These are phyloP conservation scores for Chirona hameri DNA, from an alignment of 2,888 invertebrate genomes.

Conservation along the genomic window DNA sequence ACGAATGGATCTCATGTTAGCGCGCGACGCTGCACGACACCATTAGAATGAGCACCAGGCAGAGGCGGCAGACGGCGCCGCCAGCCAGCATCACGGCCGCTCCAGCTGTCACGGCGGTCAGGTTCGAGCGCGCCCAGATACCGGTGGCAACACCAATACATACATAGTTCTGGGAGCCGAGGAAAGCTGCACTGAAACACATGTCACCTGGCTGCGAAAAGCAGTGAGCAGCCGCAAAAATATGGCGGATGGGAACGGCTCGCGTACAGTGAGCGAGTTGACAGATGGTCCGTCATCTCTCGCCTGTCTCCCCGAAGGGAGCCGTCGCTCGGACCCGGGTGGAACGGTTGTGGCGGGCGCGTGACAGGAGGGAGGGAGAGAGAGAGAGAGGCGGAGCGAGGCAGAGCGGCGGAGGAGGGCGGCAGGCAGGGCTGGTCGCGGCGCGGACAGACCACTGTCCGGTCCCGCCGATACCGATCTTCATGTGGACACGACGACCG, in stretches of 20 bases:
- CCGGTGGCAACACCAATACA: neutral
- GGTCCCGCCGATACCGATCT: neutral
- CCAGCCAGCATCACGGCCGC: neutral
- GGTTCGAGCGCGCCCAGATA: neutral
- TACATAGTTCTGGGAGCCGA: too few species aligned
- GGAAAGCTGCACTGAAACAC: too few species aligned
- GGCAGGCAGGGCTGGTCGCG: neutral
- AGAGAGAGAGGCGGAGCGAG: neutral
- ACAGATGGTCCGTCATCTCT: too few species aligned
- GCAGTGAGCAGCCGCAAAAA: too few species aligned
- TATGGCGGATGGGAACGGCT: too few species aligned
- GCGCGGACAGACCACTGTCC: neutral
- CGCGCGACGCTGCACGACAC: too few species aligned
- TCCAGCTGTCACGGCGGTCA: neutral
- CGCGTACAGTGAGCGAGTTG: too few species aligned
- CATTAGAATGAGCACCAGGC: too few species aligned
- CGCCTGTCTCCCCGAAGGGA: too few species aligned
- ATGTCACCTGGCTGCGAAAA: too few species aligned
- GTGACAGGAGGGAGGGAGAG: too few species aligned
- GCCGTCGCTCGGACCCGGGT: too few species aligned
- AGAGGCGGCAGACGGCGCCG: neutral
- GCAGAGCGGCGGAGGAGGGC: neutral
- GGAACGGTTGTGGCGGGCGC: neutral
- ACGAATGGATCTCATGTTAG: neutral
- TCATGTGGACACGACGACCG: neutral